A percentile compares a stretch with the other conserved stretches of the same genome.
These are phyloP conservation scores for Opisthocomus hoazin DNA, from an alignment of 2,113 vertebrate species.

Conservation along the genomic window DNA sequence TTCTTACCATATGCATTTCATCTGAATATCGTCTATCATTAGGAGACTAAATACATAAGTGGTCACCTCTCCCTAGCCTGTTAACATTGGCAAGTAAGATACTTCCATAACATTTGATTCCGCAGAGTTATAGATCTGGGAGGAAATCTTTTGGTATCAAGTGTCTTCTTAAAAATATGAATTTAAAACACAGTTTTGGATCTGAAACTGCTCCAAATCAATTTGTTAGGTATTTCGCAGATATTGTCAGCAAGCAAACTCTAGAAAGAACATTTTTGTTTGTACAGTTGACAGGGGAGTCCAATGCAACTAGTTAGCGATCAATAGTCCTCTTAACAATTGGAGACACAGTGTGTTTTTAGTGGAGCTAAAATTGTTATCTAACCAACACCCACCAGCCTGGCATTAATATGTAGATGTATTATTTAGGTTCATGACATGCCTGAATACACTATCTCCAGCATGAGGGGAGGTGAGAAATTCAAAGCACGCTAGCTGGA, in stretches of 20 bases:
- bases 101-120: background rate
- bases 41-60: background rate
- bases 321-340: background rate
- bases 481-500: background rate
- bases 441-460: background rate
- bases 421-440: background rate
- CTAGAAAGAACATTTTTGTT: background rate
- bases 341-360: background rate
- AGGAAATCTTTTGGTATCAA: background rate
- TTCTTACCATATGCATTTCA: background rate
- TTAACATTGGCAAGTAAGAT: background rate
- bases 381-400: background rate
- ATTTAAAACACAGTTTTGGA: background rate
- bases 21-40: background rate
- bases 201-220: background rate
- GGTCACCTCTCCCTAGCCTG: background rate
- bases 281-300: background rate
- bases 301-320: background rate
- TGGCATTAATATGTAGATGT: background rate
- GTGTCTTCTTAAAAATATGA: background rate
- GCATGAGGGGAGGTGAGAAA: background rate
- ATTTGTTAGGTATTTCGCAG: background rate
- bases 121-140: background rate
- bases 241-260: background rate
- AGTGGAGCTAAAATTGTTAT: background rate